These are phyloP conservation scores for Poecilia wingei DNA, from an alignment of 2,797 vertebrate genomes.

Conservation along the genomic window DNA sequence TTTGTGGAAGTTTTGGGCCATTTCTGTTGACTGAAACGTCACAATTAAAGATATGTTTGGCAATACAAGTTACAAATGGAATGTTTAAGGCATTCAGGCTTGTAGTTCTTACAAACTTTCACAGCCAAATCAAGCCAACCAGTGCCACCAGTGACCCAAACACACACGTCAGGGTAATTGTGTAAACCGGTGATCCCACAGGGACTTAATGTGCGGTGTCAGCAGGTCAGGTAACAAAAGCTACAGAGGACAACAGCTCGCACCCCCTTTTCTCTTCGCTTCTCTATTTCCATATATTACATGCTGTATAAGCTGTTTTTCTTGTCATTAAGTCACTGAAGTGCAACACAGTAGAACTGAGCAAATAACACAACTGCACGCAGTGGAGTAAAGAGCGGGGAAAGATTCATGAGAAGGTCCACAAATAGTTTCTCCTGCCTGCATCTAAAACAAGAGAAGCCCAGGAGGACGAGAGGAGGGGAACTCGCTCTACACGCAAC, in stretches of 20 bases:
- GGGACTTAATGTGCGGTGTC: slow-evolving; percentile 59
- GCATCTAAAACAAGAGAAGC: slow-evolving; percentile 54
- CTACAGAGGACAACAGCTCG: slow-evolving; percentile 62
- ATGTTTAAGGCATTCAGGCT: slow-evolving; percentile 4
- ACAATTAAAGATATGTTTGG: background rate
- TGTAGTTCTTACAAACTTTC: slow-evolving; percentile 29
- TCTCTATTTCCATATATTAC: slow-evolving; percentile 36
- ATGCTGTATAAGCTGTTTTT: slow-evolving; percentile 11
- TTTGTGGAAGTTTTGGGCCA: background rate
- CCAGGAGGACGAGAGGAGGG: slow-evolving; percentile 61
- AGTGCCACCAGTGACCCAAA: slow-evolving; percentile 11
- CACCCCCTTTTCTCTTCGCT: slow-evolving; percentile 33
- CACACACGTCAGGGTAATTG: slow-evolving; percentile 50
- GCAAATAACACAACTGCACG: slow-evolving; percentile 9
- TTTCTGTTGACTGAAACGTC: background rate
- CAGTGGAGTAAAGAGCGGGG: slow-evolving; percentile 8
- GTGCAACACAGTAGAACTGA: slow-evolving; percentile 31
- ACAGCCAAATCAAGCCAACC: slow-evolving; percentile 32
- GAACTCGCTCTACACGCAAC: slow-evolving; percentile 62
- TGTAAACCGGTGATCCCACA: slow-evolving; percentile 62
- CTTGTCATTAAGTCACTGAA: slow-evolving; percentile 27
- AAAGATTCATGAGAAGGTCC: slow-evolving; percentile 47
- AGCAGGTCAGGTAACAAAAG: slow-evolving; percentile 69
- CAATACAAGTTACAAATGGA: background rate
- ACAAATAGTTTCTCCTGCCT: slow-evolving; percentile 64